Conservation (phyloP, 2,888 invertebrate species). For the Lucinisca nassula region DNA sequence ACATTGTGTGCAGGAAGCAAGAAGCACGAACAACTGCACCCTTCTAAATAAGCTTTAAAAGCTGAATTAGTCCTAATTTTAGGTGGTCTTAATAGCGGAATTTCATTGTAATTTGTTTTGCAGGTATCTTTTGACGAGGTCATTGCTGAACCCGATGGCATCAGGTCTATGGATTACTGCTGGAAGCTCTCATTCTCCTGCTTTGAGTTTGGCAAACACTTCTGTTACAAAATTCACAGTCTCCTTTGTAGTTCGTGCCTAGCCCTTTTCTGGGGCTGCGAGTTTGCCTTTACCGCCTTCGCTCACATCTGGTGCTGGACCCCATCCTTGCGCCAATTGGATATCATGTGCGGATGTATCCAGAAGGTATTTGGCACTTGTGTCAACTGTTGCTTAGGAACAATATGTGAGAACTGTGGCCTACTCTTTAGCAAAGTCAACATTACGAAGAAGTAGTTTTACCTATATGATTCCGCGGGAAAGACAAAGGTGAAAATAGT, state of each 20-base stretch:
- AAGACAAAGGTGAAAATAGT: too few species aligned
- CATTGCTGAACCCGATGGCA: constrained; percentile 82
- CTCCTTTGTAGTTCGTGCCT: constrained; percentile 91
- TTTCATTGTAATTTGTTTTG: constrained; percentile 1
- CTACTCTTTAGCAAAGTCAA: constrained; percentile 78
- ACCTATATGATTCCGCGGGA: background rate
- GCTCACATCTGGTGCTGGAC: constrained; percentile 92
- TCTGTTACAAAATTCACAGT: constrained; percentile 92
- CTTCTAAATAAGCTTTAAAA: too few species aligned
- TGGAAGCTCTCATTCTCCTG: constrained; percentile 91
- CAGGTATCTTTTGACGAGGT: constrained; percentile 80
- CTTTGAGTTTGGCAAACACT: constrained; percentile 91
- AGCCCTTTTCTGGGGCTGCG: constrained; percentile 90
- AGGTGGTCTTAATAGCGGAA: too few species aligned
- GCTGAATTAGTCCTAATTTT: too few species aligned
- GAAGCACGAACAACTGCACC: too few species aligned
- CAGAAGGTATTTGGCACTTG: constrained; percentile 87
- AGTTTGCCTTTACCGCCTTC: constrained; percentile 89
- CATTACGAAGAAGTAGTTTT: constrained; percentile 59
- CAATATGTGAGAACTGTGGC: constrained; percentile 90
- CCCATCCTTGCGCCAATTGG: constrained; percentile 91
- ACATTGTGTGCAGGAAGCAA: too few species aligned
- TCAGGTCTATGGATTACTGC: constrained; percentile 90
- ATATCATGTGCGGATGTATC: constrained; percentile 89
- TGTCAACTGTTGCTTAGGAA: constrained; percentile 90